Evolutionary conservation across 2,888 invertebrate species (phyloP), one percentile per base, ranked within the genome.

Genomic region (Ochropleura plecta): DNA sequence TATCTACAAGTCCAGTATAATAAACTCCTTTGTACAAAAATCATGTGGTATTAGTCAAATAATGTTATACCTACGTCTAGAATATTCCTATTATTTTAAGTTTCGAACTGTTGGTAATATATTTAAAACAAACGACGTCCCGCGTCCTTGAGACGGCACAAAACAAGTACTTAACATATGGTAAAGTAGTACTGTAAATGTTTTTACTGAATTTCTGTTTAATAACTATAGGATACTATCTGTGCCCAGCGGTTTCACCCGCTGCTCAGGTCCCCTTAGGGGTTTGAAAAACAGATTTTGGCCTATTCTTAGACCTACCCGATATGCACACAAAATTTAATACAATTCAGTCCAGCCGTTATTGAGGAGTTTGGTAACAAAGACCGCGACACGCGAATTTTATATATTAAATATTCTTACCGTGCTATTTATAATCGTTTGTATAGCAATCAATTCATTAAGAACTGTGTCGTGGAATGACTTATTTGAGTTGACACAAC

Each of bases 361-460:
- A 2, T 3, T 30, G 30, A 30, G 30, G 30, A 30, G 30, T 30
- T 30, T 30, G 30, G 30, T 30, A 30, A 30, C 30, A 30, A 30
- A 30, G 30, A 30, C 30, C 30, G 30, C 30, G 30, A 30, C 30
- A 30, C 30, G 30, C 30, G 30, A 30, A 30, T 30, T 30, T 30
- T 30, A 30, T 3, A 30, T 30, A 48, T 6, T 30, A 30, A 3
- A 49, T 59, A 59, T 59, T 59, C 16, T 20, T 3, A 55, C 44
- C 6, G 5, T 51, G 46, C 59, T 55, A 67, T 70, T 44, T 44
- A 49, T 40, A 78, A 53, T n/a, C 12, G 10, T 73, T 70, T 46
- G 46, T 82, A 30, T 62, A 46, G 55, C 60, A 68, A 64, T 57
- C 53, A 55, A 30, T 82, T 78, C 46, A 70, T 78, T 73, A 70